A percentile compares a stretch with the other conserved stretches of the same genome.
phyloP scores from a whole-genome alignment of 1,140 invertebrate species.

The Lepeophtheirus salmonis region DNA sequence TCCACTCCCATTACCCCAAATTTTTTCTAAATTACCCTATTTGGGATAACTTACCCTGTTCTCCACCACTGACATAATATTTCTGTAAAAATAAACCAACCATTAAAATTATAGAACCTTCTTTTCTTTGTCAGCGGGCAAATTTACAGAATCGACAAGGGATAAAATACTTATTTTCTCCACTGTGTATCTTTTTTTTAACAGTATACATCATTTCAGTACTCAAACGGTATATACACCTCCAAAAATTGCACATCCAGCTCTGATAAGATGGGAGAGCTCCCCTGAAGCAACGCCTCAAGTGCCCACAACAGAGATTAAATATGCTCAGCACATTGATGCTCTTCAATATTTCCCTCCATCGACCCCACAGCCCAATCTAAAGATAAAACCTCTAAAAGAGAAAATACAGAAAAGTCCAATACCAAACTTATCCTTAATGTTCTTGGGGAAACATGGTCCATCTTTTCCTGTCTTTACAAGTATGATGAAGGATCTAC shows the following conservation, averaged over 20 bases:
- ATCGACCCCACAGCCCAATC: background rate
- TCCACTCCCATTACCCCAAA: too few species aligned
- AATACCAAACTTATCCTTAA: background rate
- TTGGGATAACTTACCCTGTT: too few species aligned
- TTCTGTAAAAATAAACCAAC: too few species aligned
- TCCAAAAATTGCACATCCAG: background rate
- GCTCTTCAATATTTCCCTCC: background rate
- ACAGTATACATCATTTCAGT: background rate
- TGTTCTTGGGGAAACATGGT: background rate
- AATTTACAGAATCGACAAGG: too few species aligned
- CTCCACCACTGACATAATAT: too few species aligned
- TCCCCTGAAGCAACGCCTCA: background rate
- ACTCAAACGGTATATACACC: background rate
- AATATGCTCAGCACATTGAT: background rate
- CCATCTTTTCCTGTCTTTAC: background rate
- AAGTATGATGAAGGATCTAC: background rate
- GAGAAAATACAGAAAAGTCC: background rate
- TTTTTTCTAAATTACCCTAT: too few species aligned
- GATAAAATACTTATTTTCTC: too few species aligned
- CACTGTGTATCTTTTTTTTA: too few species aligned
- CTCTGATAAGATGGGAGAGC: background rate
- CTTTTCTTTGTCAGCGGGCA: too few species aligned
- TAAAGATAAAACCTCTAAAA: background rate
- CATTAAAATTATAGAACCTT: too few species aligned
- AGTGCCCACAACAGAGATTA: too few species aligned